A percentile compares a stretch with the other conserved stretches of the same genome.
Evolutionary conservation across 2,797 vertebrate genomes (phyloP).

Genomic region (Stomatorhinus walkeri): DNA sequence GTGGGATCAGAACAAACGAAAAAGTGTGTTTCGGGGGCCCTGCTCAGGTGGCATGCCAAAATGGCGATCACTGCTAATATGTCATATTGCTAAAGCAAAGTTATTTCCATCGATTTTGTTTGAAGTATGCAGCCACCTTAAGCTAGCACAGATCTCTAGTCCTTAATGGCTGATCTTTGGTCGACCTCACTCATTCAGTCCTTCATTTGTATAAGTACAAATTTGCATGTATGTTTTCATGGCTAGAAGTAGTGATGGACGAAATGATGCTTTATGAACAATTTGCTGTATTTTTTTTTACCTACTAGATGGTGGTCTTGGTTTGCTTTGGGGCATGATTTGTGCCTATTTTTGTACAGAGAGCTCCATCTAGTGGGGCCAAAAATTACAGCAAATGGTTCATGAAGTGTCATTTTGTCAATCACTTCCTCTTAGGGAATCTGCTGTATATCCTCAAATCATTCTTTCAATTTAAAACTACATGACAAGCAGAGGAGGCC

Average conservation of each 20-base stretch:
- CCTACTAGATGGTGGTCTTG: not conserved
- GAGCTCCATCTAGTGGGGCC: not conserved
- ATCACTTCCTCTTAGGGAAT: not conserved
- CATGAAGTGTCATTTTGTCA: not conserved
- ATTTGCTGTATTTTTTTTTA: not conserved
- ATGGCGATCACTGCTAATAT: not conserved
- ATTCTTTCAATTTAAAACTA: not conserved
- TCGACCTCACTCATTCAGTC: not conserved
- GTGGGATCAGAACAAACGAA: not conserved
- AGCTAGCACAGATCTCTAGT: not conserved
- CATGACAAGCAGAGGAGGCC: not conserved
- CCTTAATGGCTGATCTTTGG: not conserved
- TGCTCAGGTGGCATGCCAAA: not conserved
- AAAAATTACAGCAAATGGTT: not conserved
- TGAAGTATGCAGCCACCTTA: constrained; percentile 3
- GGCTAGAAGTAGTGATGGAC: not conserved
- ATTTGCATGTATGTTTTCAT: not conserved
- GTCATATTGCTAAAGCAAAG: not conserved
- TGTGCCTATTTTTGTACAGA: not conserved
- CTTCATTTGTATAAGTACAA: not conserved
- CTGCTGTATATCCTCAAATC: not conserved
- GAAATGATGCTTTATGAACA: not conserved
- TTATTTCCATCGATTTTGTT: not conserved
- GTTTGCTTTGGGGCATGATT: not conserved
- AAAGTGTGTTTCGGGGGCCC: not conserved